Base-by-base conservation (phyloP, 2,888 invertebrate genomes). In the Unio pictorum region DNA sequence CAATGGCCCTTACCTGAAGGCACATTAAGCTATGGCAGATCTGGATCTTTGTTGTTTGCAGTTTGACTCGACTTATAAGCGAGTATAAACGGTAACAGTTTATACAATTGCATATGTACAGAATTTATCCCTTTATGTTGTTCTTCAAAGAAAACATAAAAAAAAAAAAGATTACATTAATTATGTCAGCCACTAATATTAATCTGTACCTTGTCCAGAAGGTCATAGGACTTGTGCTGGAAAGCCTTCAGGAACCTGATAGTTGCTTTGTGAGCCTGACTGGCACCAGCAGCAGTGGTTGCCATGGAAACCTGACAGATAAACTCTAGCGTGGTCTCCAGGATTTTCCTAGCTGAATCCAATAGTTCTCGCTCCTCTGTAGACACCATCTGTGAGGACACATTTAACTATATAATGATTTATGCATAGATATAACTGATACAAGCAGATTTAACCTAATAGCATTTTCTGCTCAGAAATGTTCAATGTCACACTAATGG, bases 241-340 rank as follows among this genome's bases (percentile, higher is more conserved):
- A 96, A 92, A 0, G 94, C 94, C 84, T 94, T 94, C 95, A 96
- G 96, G 87, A 95, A 97, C 85, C 95, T 95, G 0, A 91, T 91
- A 69, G 93, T 91, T 15, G 88, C 78, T 0, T 92, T 91, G 11
- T 82, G 74, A 20, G 65, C 67, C 60, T 80, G 75, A n/a, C 91
- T 90, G 0, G 92, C 45, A 11, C 45, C 45, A 45, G 45, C 45
- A 45, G 45, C 45, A 15, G 45, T 93, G 0, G 92, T 91, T 69
- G 92, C 91, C 60, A 92, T 92, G 17, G 86, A 80, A 28, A 87
- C 76, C 60, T 83, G 76, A n/a, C 82, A 78, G 26, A 90, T 79
- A 68, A 85, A 88, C 66, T 81, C 64, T 62, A 90, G 78, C 23
- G 84, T 69, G 1, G 77, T 81, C 74, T 89, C 85, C 34, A 90